Evolutionary conservation across 1,140 invertebrate species (phyloP), one percentile per base, ranked within the genome.

Genomic region (Solen grandis): DNA sequence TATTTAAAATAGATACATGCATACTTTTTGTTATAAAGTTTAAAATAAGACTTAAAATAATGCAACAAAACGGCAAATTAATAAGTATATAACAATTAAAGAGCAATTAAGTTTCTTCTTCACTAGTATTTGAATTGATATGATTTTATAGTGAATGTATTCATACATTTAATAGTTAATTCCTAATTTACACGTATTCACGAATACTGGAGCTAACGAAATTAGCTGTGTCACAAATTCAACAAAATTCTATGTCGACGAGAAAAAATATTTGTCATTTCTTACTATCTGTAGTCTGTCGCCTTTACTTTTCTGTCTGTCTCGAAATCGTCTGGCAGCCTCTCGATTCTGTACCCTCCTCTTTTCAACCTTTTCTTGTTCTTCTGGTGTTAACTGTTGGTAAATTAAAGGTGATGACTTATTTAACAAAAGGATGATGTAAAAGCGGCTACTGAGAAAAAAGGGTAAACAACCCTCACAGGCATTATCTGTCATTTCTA

Each of bases 361-460:
- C 36, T 83, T 72, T 31, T 81, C 78, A 13, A 82, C 72, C 33
- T 81, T 85, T 54, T 81, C 78, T 35, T 83, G 33, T 52, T 88
- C 87, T 29, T 84, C 72, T 19, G 77, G 75, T 36, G 85, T 86
- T 16, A 88, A 41, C 85, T 88, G 54, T n/a, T n/a, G n/a, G n/a
- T n/a, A n/a, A n/a, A n/a, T n/a, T n/a, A n/a, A n/a, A n/a, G n/a
- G n/a, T n/a, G n/a, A n/a, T n/a, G n/a, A n/a, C n/a, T n/a, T n/a
- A n/a, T n/a, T n/a, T n/a, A n/a, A n/a, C n/a, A n/a, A n/a, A n/a
- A n/a, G n/a, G n/a, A n/a, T n/a, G n/a, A n/a, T n/a, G n/a, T n/a
- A n/a, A n/a, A n/a, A n/a, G n/a, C n/a, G n/a, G n/a, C n/a, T n/a
- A n/a, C n/a, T n/a, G n/a, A n/a, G n/a, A n/a, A n/a, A n/a, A n/a